These are phyloP conservation scores for Drosophila nikananu DNA, from an alignment of 1,140 invertebrate genomes.

Conservation along the genomic window DNA sequence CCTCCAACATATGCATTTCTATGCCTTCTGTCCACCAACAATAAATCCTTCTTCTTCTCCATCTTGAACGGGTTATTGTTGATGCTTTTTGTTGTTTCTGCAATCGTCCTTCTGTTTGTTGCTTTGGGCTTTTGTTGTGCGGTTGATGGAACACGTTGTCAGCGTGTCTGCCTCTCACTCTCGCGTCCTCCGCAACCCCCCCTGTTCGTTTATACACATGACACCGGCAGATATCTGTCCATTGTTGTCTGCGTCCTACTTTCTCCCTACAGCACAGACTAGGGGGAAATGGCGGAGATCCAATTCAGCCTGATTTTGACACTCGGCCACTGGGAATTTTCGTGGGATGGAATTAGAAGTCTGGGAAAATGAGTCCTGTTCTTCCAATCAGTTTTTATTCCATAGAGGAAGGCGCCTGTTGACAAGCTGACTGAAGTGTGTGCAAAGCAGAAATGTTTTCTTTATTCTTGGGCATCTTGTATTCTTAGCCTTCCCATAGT, in stretches of 20 bases:
- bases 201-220: conserved; percentile 26
- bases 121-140: conserved; percentile 35
- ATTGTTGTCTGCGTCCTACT: conserved; percentile 40
- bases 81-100: conserved; percentile 36
- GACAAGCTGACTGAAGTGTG: conserved; percentile 11
- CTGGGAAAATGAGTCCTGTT: conserved; percentile 34
- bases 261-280: neutral
- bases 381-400: conserved; percentile 20
- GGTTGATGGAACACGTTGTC: conserved; percentile 46
- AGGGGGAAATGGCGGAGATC: neutral
- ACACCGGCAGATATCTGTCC: conserved; percentile 35
- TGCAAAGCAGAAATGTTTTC: neutral
- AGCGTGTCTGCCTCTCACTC: conserved; percentile 13
- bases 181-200: neutral
- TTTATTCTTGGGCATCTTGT: neutral
- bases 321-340: conserved; percentile 39
- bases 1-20: conserved; percentile 12
- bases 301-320: conserved; percentile 46
- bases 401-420: conserved; percentile 6
- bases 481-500: neutral
- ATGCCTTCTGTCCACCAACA: conserved; percentile 39
- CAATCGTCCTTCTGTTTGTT: conserved; percentile 26
- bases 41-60: conserved; percentile 41
- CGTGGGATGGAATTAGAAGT: conserved; percentile 16
- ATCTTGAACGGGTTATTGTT: conserved; percentile 43